Evolutionary conservation across 2,888 invertebrate species (phyloP), one percentile per base, ranked within the genome.

Genomic region (Brachylomia viminalis): DNA sequence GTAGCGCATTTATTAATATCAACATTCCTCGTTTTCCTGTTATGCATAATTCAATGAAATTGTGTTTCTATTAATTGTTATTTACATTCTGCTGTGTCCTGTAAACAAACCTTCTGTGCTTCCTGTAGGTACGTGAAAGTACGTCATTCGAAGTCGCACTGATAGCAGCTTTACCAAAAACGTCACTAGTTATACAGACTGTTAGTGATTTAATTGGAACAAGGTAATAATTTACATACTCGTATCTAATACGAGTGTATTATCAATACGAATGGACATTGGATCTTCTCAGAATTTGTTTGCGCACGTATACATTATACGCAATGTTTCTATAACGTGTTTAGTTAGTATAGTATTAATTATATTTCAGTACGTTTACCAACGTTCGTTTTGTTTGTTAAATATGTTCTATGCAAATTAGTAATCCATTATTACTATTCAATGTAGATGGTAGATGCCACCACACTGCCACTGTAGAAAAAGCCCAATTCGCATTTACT

Each of bases 211-310:
- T 89, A 93, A 93, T 90, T 92, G 90, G 93, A 91, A 91, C 93
- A 92, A 92, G 92, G 93, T 92, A 92, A 92, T 92, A 92, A 93
- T 92, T 91, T 92, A 92, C 90, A 90, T 90, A 87, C 86, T 91
- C 80, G 86, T 90, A 90, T 91, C 89, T 88, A 85, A 86, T 86
- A 89, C 87, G 88, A 89, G 86, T 81, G 84, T 88, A 88, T 90
- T 90, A 90, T 89, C 89, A 89, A 86, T 84, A 84, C 86, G 82
- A 89, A 89, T 88, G 88, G 88, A 87, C 87, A 86, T 87, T 86
- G 87, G 84, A 87, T 86, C 85, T 91, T 91, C 92, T 87, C 70
- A 88, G 90, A 90, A 90, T 86, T 84, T 85, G 83, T 85, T 82
- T 83, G 87, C 82, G 78, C 77, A 84, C 75, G 70, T 69, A 77